Percentiles rank a stretch among this genome's conserved stretches.
Evolutionary conservation across 2,113 vertebrate genomes (phyloP).

Genomic region (Cyprinodon brontotheroides): DNA sequence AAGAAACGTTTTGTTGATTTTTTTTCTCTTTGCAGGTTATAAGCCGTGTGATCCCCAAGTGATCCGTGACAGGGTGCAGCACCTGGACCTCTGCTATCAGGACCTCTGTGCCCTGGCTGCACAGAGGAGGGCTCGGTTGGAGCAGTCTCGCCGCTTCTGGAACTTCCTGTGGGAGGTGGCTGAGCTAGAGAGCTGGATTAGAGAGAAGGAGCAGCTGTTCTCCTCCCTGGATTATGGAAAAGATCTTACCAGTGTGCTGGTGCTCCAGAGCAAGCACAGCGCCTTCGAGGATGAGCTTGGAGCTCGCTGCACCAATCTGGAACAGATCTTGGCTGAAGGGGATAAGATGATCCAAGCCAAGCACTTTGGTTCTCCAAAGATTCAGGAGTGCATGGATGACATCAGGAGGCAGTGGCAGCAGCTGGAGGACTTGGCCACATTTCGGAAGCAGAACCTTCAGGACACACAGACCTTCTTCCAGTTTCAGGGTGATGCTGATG

Average conservation of each 20-base stretch:
- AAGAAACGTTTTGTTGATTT: not conserved
- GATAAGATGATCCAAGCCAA: conserved; percentile 80
- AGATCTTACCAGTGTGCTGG: conserved; percentile 89
- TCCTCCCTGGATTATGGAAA: conserved; percentile 93
- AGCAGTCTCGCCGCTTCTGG: conserved; percentile 92
- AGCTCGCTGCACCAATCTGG: conserved; percentile 81
- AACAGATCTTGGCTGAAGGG: conserved; percentile 81
- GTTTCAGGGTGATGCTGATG: conserved; percentile 92
- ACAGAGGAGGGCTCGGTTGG: conserved; percentile 83
- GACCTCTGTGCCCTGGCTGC: conserved; percentile 86
- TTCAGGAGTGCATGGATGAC: conserved; percentile 79
- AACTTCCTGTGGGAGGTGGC: conserved; percentile 94
- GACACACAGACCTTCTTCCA: conserved; percentile 92
- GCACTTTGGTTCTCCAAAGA: conserved; percentile 81
- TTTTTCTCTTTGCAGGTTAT: conserved; percentile 79
- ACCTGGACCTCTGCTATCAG: conserved; percentile 87
- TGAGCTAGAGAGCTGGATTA: conserved; percentile 93
- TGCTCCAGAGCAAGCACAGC: conserved; percentile 91
- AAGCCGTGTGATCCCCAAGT: conserved; percentile 95
- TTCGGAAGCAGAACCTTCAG: conserved; percentile 87
- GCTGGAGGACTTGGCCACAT: conserved; percentile 89
- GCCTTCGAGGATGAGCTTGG: conserved; percentile 92
- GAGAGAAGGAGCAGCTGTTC: conserved; percentile 95
- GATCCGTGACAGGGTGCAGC: conserved; percentile 90
- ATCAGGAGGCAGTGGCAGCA: conserved; percentile 87